Conservation (phyloP, 2,113 vertebrate species). For the Chaetodon trifascialis region DNA sequence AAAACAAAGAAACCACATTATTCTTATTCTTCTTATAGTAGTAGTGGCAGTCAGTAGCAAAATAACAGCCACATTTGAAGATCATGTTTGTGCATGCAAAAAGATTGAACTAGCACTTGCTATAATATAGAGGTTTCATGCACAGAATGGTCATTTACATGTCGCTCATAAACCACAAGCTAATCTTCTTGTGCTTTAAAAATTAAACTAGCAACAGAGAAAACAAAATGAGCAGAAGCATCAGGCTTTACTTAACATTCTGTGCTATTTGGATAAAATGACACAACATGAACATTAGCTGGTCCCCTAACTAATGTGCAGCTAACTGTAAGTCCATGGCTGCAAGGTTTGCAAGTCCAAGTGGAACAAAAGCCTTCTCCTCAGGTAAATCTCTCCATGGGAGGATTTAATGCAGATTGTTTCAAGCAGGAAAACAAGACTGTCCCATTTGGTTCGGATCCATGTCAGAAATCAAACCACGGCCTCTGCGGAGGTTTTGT, state of each 20-base stretch:
- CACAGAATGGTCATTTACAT: background rate
- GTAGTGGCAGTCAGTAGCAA: no score
- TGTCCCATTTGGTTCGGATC: constrained; percentile 35
- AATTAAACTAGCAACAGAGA: background rate
- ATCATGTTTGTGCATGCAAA: background rate
- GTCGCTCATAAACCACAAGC: background rate
- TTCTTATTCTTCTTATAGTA: no score
- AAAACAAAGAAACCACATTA: no score
- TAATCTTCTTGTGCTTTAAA: background rate
- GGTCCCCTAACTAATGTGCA: background rate
- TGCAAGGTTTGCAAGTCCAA: constrained; percentile 6
- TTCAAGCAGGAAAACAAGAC: constrained; percentile 49
- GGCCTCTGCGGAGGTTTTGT: constrained; percentile 26
- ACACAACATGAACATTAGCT: background rate
- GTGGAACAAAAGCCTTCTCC: constrained; percentile 33
- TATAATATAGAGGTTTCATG: background rate
- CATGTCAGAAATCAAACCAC: constrained; percentile 55
- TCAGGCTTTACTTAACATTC: background rate
- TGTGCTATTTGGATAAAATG: constrained; percentile 22
- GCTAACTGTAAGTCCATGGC: background rate
- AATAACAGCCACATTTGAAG: background rate
- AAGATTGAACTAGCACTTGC: background rate
- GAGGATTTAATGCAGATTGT: constrained; percentile 51
- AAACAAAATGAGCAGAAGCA: background rate
- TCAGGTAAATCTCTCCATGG: constrained; percentile 11